phyloP scores from a whole-genome alignment of 2,797 vertebrate genomes.

The Helicolenus hilgendorfi region DNA sequence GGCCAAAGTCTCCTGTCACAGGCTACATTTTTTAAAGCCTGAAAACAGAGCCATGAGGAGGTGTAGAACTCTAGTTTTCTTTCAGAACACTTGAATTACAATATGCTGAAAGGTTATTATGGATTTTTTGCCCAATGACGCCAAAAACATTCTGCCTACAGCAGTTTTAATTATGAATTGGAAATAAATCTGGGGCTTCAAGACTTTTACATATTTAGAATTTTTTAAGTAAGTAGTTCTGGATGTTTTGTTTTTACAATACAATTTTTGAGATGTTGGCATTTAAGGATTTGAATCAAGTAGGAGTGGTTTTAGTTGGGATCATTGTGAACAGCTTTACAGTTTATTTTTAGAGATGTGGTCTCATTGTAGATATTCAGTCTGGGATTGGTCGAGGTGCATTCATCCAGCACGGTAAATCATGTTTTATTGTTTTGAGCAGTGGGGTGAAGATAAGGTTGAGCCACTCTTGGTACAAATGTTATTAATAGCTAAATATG shows the following conservation, averaged over 20 bases:
- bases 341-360: not conserved
- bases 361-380: not conserved
- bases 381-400: not conserved
- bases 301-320: not conserved
- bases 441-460: slow-evolving; percentile 23
- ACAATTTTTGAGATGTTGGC: not conserved
- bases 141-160: no score
- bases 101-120: no score
- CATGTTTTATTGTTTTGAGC: slow-evolving; percentile 25
- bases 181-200: slow-evolving; percentile 2
- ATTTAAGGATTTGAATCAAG: not conserved
- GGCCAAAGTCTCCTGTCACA: no score
- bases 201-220: not conserved
- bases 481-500: slow-evolving; percentile 50
- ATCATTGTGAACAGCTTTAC: not conserved
- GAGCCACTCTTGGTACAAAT: slow-evolving; percentile 36
- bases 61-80: no score
- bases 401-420: slow-evolving; percentile 11
- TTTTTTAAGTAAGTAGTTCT: not conserved
- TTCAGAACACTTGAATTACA: no score
- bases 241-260: not conserved
- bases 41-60: no score
- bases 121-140: no score
- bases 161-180: not conserved
- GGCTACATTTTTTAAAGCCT: accelerated